phyloP scores from a whole-genome alignment of 2,113 vertebrate species.

The Menura novaehollandiae region DNA sequence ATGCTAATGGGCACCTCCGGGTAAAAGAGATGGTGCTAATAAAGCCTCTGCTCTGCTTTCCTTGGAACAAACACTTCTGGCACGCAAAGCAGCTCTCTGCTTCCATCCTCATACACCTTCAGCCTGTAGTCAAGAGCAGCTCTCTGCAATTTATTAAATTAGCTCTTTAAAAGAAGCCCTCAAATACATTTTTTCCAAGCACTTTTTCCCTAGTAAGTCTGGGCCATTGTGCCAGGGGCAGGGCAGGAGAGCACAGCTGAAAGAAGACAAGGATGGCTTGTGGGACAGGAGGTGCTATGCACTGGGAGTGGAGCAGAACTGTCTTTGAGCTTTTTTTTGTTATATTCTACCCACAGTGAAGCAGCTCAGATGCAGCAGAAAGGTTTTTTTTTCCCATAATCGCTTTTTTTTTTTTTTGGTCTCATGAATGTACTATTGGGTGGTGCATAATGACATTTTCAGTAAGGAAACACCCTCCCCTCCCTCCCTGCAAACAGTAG shows the following conservation, averaged over 20 bases:
- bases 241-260: background rate
- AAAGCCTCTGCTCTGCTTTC: slow-evolving; percentile 10
- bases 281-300: background rate
- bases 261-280: background rate
- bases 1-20: background rate
- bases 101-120: background rate
- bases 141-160: slow-evolving; percentile 18
- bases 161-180: background rate
- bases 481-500: background rate
- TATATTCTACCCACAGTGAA: background rate
- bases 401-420: background rate
- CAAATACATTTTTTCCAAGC: background rate
- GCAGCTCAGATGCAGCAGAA: background rate
- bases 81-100: background rate
- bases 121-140: background rate
- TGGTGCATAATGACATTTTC: background rate
- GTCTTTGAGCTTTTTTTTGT: background rate
- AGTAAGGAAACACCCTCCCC: too few relatives aligned
- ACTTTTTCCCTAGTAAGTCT: background rate
- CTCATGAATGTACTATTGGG: background rate
- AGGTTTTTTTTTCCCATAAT: background rate
- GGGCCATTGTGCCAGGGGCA: background rate
- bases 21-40: slow-evolving; percentile 1
- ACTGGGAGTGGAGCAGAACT: background rate
- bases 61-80: background rate